phyloP scores from a whole-genome alignment of 2,113 vertebrate genomes.

The Rutilus rutilus region DNA sequence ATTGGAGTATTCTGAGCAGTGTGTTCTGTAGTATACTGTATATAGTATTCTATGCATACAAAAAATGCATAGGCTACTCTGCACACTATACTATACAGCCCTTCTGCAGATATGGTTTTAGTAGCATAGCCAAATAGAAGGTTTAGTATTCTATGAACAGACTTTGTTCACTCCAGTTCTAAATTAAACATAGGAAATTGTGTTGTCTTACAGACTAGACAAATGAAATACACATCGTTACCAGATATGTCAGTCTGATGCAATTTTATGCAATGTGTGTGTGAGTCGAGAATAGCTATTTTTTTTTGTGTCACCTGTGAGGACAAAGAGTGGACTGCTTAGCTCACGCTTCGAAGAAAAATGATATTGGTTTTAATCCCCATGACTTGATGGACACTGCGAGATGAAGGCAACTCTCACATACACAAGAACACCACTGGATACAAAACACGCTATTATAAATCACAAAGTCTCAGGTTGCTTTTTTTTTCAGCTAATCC shows the following conservation, averaged over 20 bases:
- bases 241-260: constrained; percentile 37
- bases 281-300: neutral
- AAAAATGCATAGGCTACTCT: neutral
- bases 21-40: neutral
- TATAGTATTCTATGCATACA: neutral
- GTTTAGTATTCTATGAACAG: neutral
- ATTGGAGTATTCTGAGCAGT: neutral
- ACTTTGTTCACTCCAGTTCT: neutral
- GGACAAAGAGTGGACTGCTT: neutral
- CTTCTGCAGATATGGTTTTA: neutral
- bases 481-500: constrained; percentile 22
- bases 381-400: neutral
- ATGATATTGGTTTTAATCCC: neutral
- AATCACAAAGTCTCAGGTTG: constrained; percentile 1
- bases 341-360: neutral
- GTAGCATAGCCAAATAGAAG: neutral
- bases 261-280: constrained; percentile 39
- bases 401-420: neutral
- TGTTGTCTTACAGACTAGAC: neutral
- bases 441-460: neutral
- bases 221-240: constrained; percentile 31
- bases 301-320: neutral
- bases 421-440: neutral
- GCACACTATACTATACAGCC: neutral
- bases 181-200: neutral